Evolutionary conservation across 1,140 invertebrate species (phyloP).

Genomic region (Plutomurus gul): DNA sequence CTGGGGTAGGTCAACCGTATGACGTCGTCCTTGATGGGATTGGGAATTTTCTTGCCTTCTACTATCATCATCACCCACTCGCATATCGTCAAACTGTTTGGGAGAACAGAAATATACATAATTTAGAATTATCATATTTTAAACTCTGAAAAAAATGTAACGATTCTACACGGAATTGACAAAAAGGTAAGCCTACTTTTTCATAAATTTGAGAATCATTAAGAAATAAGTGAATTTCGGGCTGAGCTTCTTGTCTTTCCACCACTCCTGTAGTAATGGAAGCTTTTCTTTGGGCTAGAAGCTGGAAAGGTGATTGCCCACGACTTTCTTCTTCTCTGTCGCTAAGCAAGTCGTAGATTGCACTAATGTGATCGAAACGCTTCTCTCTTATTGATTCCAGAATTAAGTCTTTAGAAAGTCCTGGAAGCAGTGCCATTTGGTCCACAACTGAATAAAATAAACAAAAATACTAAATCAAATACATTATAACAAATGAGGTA

Average conservation of each 20-base stretch:
- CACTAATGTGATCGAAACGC: constrained; percentile 92
- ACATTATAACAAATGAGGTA: constrained; percentile 14
- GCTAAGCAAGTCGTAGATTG: constrained; percentile 93
- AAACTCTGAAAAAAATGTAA: background rate
- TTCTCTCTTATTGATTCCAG: constrained; percentile 80
- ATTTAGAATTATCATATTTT: too few species aligned
- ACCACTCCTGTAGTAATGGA: constrained; percentile 68
- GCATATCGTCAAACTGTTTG: constrained; percentile 52
- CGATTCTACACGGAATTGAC: background rate
- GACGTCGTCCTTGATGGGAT: constrained; percentile 54
- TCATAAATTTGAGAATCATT: constrained; percentile 68
- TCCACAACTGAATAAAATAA: constrained; percentile 72
- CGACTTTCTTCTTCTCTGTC: constrained; percentile 65
- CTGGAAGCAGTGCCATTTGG: constrained; percentile 80
- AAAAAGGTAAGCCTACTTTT: constrained; percentile 61
- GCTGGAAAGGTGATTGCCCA: constrained; percentile 56
- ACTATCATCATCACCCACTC: constrained; percentile 47
- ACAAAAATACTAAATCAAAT: too few species aligned
- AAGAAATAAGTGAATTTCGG: constrained; percentile 57
- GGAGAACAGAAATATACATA: background rate
- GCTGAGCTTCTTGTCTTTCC: constrained; percentile 45
- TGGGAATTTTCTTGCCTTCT: constrained; percentile 53
- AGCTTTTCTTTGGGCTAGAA: constrained; percentile 63
- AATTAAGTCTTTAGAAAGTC: constrained; percentile 73
- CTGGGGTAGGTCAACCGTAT: constrained; percentile 52